These are phyloP conservation scores for Cygnus buccinator DNA, from an alignment of 2,113 vertebrate genomes.

Conservation along the genomic window DNA sequence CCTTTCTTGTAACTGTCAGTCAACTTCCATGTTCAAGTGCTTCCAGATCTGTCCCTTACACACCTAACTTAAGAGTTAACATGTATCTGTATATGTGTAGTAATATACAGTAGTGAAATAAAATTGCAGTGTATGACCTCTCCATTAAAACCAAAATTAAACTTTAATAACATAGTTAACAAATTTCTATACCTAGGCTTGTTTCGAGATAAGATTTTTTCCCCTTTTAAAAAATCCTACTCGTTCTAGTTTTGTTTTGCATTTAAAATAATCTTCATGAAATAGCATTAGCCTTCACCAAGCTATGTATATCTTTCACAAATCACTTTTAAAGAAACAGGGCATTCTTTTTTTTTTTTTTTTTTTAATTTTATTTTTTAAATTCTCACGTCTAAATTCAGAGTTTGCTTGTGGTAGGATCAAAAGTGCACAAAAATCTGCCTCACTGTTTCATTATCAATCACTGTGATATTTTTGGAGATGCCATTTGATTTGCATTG, in stretches of 20 bases:
- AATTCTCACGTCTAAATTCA: slow-evolving; percentile 21
- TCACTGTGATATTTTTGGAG: slow-evolving; percentile 56
- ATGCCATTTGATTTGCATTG: slow-evolving; percentile 49
- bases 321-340: background rate
- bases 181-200: background rate
- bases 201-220: background rate
- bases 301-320: background rate
- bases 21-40: background rate
- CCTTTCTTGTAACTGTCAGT: slow-evolving; percentile 30
- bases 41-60: background rate
- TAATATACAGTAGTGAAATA: background rate
- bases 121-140: background rate
- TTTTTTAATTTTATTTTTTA: background rate
- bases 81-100: background rate
- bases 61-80: background rate
- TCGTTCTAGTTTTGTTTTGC: background rate
- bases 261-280: background rate
- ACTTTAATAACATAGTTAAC: background rate
- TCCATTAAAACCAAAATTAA: background rate
- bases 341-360: background rate
- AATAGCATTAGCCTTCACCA: background rate
- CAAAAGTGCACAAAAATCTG: slow-evolving; percentile 58
- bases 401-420: slow-evolving; percentile 24
- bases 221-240: background rate
- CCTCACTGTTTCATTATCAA: slow-evolving; percentile 58